phyloP scores from a whole-genome alignment of 2,797 vertebrate species.

The Knipowitschia caucasica region DNA sequence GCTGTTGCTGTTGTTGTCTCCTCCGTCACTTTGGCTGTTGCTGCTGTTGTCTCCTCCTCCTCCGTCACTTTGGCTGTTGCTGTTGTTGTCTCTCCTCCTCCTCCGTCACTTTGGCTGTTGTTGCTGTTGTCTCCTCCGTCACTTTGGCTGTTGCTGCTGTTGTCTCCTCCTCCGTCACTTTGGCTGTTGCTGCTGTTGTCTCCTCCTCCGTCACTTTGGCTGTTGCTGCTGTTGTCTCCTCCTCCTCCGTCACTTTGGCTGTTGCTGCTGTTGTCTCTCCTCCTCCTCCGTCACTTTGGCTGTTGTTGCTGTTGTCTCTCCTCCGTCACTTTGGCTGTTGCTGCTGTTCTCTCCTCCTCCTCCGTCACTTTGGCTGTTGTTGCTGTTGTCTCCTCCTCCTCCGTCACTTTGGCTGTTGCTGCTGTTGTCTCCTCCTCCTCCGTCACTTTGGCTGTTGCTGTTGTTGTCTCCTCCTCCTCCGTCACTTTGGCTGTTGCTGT shows the following conservation, averaged over 20 bases:
- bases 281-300: not conserved
- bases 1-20: constrained; percentile 12
- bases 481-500: not conserved
- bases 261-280: constrained; percentile 13
- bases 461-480: constrained; percentile 13
- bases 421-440: constrained; percentile 14
- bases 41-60: constrained; percentile 13
- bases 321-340: not conserved
- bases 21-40: constrained; percentile 4
- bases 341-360: constrained; percentile 13
- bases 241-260: constrained; percentile 1
- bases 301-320: constrained; percentile 14
- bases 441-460: not conserved
- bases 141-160: constrained; percentile 4
- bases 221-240: constrained; percentile 13
- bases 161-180: constrained; percentile 12
- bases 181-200: constrained; percentile 6
- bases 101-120: not conserved
- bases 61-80: not conserved
- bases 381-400: constrained; percentile 13
- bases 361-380: not conserved
- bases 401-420: not conserved
- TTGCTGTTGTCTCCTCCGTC: constrained; percentile 12
- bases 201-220: constrained; percentile 9
- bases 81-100: constrained; percentile 15